Conservation (phyloP, 2,888 invertebrate genomes). For the Philereme vetulata region DNA sequence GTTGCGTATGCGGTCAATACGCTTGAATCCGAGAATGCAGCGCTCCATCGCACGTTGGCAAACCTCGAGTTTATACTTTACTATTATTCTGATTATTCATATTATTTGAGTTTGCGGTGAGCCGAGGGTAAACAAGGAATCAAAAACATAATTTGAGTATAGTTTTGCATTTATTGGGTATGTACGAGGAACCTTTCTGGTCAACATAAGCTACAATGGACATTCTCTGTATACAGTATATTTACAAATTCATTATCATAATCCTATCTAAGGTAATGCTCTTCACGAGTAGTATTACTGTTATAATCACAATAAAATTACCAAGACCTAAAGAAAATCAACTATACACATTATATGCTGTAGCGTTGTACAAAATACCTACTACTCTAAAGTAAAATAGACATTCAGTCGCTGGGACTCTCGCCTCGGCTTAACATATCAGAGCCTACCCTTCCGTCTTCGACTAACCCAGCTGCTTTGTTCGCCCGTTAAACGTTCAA, state of each 20-base stretch:
- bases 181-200: conserved; percentile 83
- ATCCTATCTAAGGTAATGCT: conserved; percentile 73
- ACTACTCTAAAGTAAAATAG: conserved; percentile 64
- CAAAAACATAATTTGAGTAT: conserved; percentile 62
- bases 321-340: conserved; percentile 70
- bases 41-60: too few species aligned
- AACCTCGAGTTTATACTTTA: too few species aligned
- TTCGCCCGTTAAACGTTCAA: conserved; percentile 68
- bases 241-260: conserved; percentile 80
- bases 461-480: conserved; percentile 66
- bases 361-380: conserved; percentile 80
- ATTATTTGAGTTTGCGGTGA: background rate
- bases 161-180: conserved; percentile 84
- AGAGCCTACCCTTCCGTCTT: conserved; percentile 47
- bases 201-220: conserved; percentile 84
- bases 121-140: conserved; percentile 27
- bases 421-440: conserved; percentile 53
- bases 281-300: conserved; percentile 73
- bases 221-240: conserved; percentile 80
- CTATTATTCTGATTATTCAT: too few species aligned
- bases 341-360: conserved; percentile 73
- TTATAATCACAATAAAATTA: conserved; percentile 79
- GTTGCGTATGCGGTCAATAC: too few species aligned
- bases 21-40: too few species aligned
- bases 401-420: conserved; percentile 58